Percentiles rank a stretch among this genome's conserved stretches.
Conservation (phyloP, 2,113 vertebrate species). For the Syngnathus typhle region DNA sequence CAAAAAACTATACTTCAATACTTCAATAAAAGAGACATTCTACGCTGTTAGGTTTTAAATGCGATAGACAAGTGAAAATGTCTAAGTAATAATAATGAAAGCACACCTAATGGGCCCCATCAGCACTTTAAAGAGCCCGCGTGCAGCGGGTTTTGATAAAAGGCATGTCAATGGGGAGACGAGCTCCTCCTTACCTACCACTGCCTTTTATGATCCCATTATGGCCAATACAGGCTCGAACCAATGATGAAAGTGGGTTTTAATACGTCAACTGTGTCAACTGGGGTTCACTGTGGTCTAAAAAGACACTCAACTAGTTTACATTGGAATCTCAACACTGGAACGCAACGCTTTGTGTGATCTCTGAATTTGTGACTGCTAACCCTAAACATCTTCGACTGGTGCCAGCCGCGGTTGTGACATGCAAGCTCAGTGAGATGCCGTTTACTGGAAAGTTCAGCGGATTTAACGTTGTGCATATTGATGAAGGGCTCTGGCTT, state of each 20-base stretch:
- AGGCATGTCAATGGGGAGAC: not conserved
- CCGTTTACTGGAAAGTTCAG: constrained; percentile 29
- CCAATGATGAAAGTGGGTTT: constrained; percentile 1
- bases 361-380: not conserved
- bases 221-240: constrained; percentile 2
- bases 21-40: constrained; percentile 17
- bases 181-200: not conserved
- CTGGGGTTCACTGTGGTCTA: not conserved
- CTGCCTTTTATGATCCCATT: not conserved
- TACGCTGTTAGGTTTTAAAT: constrained; percentile 3
- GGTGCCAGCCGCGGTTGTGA: constrained; percentile 5
- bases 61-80: constrained; percentile 15
- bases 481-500: constrained; percentile 42
- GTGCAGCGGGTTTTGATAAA: constrained; percentile 7
- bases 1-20: constrained; percentile 1
- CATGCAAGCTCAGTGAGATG: constrained; percentile 18
- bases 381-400: constrained; percentile 7
- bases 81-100: constrained; percentile 21
- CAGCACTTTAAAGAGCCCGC: constrained; percentile 5
- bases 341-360: not conserved
- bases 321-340: not conserved
- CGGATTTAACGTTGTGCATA: constrained; percentile 34
- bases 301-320: not conserved
- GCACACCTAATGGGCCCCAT: constrained; percentile 8
- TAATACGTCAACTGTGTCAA: not conserved